These are phyloP conservation scores for Lymantria dispar DNA, from an alignment of 2,888 invertebrate species.

Conservation along the genomic window DNA sequence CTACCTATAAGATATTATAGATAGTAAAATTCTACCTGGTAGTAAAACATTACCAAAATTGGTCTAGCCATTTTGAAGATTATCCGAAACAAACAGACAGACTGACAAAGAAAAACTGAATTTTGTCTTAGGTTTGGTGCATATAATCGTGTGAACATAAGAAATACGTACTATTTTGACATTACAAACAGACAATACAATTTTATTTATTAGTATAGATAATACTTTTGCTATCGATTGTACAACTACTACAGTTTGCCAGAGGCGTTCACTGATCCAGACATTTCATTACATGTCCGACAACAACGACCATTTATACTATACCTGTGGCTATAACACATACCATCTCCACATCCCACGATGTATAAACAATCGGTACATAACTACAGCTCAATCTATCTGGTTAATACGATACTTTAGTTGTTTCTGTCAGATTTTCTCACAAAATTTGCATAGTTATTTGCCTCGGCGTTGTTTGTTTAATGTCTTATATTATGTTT, in stretches of 20 bases:
- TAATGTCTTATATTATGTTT: constrained; percentile 35
- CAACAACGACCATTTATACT: constrained; percentile 20
- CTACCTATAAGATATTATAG: too few relatives aligned
- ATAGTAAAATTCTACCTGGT: too few relatives aligned
- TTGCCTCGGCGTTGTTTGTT: constrained; percentile 48
- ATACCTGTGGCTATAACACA: constrained; percentile 14
- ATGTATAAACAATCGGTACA: constrained; percentile 12
- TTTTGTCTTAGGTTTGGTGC: too few relatives aligned
- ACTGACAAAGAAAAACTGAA: too few relatives aligned
- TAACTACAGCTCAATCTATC: constrained; percentile 17
- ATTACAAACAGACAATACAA: too few relatives aligned
- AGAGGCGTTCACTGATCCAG: constrained; percentile 49
- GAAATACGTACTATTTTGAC: too few relatives aligned
- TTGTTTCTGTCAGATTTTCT: constrained; percentile 54
- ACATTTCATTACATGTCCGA: constrained; percentile 46
- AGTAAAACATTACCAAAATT: too few relatives aligned
- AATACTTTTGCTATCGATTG: constrained; percentile 13
- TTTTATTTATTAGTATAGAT: too few relatives aligned
- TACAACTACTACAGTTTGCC: constrained; percentile 30
- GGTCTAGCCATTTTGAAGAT: too few relatives aligned
- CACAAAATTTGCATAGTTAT: constrained; percentile 69
- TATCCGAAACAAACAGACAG: too few relatives aligned
- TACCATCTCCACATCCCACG: constrained; percentile 9
- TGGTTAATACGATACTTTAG: constrained; percentile 32
- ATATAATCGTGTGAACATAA: too few relatives aligned